Evolutionary conservation across 30 jellyfish, hydroid and myxozoan genomes (phyloP).

Genomic region (Aurelia aurita complex sp. Pacific): DNA sequence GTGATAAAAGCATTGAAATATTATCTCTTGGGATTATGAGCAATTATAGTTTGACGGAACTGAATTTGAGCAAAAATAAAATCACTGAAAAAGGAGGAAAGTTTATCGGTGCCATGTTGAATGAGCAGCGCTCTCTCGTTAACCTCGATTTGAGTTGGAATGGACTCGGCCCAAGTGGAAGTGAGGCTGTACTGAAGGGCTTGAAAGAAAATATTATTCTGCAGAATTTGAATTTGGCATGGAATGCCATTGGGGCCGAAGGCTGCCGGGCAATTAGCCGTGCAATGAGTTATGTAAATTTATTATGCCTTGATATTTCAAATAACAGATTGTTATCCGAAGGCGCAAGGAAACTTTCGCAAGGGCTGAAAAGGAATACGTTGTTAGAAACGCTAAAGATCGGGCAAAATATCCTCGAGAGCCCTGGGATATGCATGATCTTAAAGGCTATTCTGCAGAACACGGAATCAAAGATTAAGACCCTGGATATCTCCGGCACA

Average conservation of each 20-base stretch:
- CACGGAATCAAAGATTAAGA: constrained; percentile 18
- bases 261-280: constrained; percentile 41
- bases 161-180: constrained; percentile 60
- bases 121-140: constrained; percentile 53
- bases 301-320: constrained; percentile 37
- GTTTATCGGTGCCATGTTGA: constrained; percentile 48
- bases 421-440: constrained; percentile 32
- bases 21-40: constrained; percentile 37
- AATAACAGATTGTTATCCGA: constrained; percentile 37
- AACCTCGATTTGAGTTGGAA: constrained; percentile 67
- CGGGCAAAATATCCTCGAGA: constrained; percentile 46
- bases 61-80: constrained; percentile 44
- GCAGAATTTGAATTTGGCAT: constrained; percentile 44
- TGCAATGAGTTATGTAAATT: constrained; percentile 22
- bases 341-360: constrained; percentile 43
- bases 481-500: constrained; percentile 55
- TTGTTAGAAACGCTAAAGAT: constrained; percentile 19
- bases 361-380: constrained; percentile 25
- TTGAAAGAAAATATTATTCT: constrained; percentile 37
- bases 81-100: constrained; percentile 50
- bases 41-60: constrained; percentile 40
- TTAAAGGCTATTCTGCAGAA: constrained; percentile 42
- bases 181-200: constrained; percentile 54
- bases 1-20: constrained; percentile 41
- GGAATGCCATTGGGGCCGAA: constrained; percentile 66